Evolutionary conservation across 2,888 invertebrate genomes (phyloP), one percentile per base, ranked within the genome.

Genomic region (Ceriagrion tenellum): DNA sequence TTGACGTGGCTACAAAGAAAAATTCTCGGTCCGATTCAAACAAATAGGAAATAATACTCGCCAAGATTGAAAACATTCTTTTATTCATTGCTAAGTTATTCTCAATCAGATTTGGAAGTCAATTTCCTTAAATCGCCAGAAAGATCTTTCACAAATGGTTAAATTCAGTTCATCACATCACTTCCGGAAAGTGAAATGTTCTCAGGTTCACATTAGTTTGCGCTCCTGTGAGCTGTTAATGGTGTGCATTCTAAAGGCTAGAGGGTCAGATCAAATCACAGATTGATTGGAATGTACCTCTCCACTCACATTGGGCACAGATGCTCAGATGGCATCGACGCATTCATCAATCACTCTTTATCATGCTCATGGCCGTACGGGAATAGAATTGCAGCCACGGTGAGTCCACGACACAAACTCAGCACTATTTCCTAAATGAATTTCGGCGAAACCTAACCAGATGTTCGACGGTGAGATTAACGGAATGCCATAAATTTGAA

Each of bases 331-430:
- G 26, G 89, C 89, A 23, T 26, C 20, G 55, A 55, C 12, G 89
- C 30, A 13, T 26, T 55, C 89, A 89, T 89, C 89, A 89, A 89
- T 89, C 89, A 89, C 89, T 55, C 89, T 89, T 89, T 89, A 89
- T 89, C 89, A 26, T 6, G n/a, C 55, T 55, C 26, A n/a, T 13
- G 18, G 55, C 89, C 47, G 55, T 89, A 23, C 23, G 47, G 55
- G 55, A 89, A 89, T 55, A 89, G 89, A 55, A 89, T 89, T 55
- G 26, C 47, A 20, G 26, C 55, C 16, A 89, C 47, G 26, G 55
- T n/a, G 13, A 55, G 55, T n/a, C n/a, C 26, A 12, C 55, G 89
- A 81, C 30, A 35, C 81, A 81, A 35, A 81, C 0, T 81, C 81
- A 81, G 81, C 81, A 35, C 81, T 81, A 47, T 23, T 81, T 18